Evolutionary conservation across 2,797 vertebrate genomes (phyloP), one percentile per base, ranked within the genome.

Genomic region (Bufotes viridis): DNA sequence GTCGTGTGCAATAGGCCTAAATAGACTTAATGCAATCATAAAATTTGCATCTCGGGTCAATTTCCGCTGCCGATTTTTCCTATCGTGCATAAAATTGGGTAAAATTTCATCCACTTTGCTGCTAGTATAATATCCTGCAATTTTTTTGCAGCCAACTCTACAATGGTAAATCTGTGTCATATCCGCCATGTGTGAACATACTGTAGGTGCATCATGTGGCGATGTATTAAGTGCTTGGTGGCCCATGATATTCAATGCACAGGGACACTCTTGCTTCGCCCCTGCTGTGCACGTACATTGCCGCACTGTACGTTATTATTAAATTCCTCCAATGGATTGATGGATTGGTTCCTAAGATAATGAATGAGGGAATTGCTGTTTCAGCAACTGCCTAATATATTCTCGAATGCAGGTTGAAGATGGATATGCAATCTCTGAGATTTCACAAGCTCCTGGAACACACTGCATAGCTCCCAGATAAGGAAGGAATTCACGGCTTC

Each of bases 401-500:
- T n/a, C 20, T 76, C 5, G 14, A 53, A 55, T 22, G 9, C 49
- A n/a, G 49, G 1, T 76, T 53, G 5, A 15, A 51, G 51, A 24
- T 53, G n/a, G 55, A 78, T 78, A 22, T 51, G 5, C 72, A 75
- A 74, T 75, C 49, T 55, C 24, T 13, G 12, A 24, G 75, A 78
- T 78, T 78, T 55, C 15, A 6, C 55, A 78, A 78, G 49, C 51
- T 78, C n/a, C 51, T 55, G 22, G 75, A 78, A 24, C 75, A 7
- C 12, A 22, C 22, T 14, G 75, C 49, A 78, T 24, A 53, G 24
- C 51, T 24, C 51, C 75, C 51, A 53, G 75, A 78, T 78, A 78
- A 55, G 75, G 49, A 78, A 78, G 49, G 26, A 80, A 80, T 60
- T 61, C 26, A 42, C 26, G 12, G 17, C 78, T 80, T 80, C 78